Percentiles rank a stretch among this genome's conserved stretches.
phyloP scores from a whole-genome alignment of 2,113 vertebrate species.

The Microtus richardsoni region DNA sequence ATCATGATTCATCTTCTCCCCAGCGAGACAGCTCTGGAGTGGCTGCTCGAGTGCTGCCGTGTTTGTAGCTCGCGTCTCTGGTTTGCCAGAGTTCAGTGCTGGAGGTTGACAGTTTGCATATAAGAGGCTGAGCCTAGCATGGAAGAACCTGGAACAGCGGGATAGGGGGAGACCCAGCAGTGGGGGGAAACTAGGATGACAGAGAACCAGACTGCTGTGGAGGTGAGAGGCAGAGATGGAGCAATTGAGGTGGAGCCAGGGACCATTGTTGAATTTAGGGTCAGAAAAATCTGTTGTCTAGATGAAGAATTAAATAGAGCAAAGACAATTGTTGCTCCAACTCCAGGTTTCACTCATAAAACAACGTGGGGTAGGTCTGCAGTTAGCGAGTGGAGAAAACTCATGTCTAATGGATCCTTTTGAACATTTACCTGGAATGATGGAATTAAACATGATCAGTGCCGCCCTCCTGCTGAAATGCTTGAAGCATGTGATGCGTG shows the following conservation, averaged over 20 bases:
- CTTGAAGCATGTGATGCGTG: not conserved
- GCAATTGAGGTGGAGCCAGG: constrained; percentile 40
- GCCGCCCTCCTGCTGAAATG: constrained; percentile 65
- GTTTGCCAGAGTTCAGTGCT: not conserved
- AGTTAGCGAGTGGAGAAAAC: constrained; percentile 48
- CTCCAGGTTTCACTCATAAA: constrained; percentile 83
- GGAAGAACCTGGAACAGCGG: not conserved
- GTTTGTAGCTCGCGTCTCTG: not conserved
- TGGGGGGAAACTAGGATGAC: not conserved
- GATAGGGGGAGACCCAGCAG: not conserved
- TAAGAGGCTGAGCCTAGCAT: not conserved
- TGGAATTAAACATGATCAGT: constrained; percentile 81
- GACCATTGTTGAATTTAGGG: constrained; percentile 72
- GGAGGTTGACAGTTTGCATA: not conserved
- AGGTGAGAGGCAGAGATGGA: not conserved
- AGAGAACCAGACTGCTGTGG: not conserved
- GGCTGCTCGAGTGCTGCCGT: not conserved
- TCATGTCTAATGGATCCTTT: constrained; percentile 79
- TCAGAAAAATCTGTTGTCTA: constrained; percentile 79
- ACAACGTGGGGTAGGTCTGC: constrained; percentile 82
- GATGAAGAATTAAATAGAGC: constrained; percentile 83
- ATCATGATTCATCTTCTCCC: not conserved
- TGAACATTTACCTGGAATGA: constrained; percentile 78
- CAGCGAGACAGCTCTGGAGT: not conserved
- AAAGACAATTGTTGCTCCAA: constrained; percentile 82